These are phyloP conservation scores for Lutjanus campechanus DNA, from an alignment of 2,797 vertebrate genomes.

Conservation along the genomic window DNA sequence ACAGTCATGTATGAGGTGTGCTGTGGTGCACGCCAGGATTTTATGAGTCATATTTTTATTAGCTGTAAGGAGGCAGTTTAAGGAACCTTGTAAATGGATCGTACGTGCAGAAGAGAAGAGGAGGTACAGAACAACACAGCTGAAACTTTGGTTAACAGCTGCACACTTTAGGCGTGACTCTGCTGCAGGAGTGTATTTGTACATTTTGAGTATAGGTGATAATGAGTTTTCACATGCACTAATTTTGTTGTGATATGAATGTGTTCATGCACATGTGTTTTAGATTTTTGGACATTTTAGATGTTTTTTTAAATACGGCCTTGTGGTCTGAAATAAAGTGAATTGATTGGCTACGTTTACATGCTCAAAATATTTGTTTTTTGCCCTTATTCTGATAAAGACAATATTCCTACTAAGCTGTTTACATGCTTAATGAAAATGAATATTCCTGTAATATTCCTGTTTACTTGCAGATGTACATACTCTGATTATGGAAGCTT, in stretches of 20 bases:
- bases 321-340: too few species aligned
- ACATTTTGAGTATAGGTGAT: background rate
- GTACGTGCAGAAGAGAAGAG: background rate
- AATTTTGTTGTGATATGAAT: background rate
- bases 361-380: too few species aligned
- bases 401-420: too few species aligned
- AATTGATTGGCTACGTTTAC: background rate
- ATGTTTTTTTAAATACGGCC: background rate
- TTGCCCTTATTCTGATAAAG: too few species aligned
- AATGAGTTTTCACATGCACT: background rate
- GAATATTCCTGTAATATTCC: too few species aligned
- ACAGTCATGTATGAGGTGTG: background rate
- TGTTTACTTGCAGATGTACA: too few species aligned
- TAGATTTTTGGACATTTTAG: background rate
- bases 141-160: background rate
- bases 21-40: background rate
- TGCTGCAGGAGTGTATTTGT: background rate
- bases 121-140: background rate
- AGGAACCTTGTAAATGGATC: background rate
- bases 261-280: background rate
- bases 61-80: background rate
- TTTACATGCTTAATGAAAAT: too few species aligned
- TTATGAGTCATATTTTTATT: slow-evolving; percentile 13
- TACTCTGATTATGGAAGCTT: too few species aligned
- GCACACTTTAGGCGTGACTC: background rate